These are phyloP conservation scores for Orycteropus afer DNA, from an alignment of 2,113 vertebrate species.

Conservation along the genomic window DNA sequence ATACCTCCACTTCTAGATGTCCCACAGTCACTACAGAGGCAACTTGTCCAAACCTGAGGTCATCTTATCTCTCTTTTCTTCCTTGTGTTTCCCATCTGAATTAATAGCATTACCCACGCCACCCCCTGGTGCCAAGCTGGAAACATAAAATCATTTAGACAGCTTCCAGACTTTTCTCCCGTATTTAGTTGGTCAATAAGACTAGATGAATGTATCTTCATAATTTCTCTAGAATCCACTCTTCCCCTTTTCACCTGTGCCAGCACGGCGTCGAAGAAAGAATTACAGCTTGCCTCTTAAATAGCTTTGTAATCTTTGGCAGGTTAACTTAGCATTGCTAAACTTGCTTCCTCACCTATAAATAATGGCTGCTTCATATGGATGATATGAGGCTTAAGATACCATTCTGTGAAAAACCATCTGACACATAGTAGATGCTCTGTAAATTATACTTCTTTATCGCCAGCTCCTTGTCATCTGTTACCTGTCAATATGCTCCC, in stretches of 20 bases:
- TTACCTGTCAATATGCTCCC: neutral
- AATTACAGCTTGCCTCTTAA: neutral
- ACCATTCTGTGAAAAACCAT: neutral
- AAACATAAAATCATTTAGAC: neutral
- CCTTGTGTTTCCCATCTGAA: neutral
- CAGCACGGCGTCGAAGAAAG: neutral
- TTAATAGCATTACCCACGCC: neutral
- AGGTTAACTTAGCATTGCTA: neutral
- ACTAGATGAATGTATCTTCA: neutral
- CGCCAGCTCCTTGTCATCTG: neutral
- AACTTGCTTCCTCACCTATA: constrained; percentile 38
- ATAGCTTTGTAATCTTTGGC: neutral
- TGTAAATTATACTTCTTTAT: neutral
- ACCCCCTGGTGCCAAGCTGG: neutral
- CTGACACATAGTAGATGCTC: neutral
- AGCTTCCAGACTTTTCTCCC: neutral
- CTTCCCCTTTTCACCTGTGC: neutral
- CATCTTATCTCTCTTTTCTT: neutral
- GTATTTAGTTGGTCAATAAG: neutral
- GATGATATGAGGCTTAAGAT: neutral
- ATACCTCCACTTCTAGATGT: neutral
- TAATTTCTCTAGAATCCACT: constrained; percentile 7
- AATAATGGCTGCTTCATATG: constrained; percentile 24
- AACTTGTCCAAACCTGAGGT: neutral
- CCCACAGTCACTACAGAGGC: neutral